Evolutionary conservation across 2,797 vertebrate genomes (phyloP).

Genomic region (Simalia tracyae): DNA sequence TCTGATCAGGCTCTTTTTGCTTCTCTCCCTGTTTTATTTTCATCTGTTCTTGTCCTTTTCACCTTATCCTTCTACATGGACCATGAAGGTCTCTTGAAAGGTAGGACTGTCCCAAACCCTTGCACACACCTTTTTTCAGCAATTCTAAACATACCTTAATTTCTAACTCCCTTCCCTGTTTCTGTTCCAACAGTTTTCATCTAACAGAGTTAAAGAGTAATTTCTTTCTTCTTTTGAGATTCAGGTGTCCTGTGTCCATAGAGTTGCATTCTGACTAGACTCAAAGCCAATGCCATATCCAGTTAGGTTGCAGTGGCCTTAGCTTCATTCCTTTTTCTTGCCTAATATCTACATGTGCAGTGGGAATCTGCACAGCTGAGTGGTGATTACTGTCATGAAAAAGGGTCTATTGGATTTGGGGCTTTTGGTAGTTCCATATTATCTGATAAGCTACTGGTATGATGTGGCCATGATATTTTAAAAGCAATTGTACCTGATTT

Average conservation of each 20-base stretch:
- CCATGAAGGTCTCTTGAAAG: constrained; percentile 86
- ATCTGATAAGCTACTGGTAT: constrained; percentile 2
- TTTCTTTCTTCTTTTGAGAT: constrained; percentile 32
- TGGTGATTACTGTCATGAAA: background rate
- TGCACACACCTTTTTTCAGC: constrained; percentile 59
- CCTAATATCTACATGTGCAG: background rate
- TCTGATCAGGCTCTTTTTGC: constrained; percentile 66
- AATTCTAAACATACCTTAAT: constrained; percentile 36
- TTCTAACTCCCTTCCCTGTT: background rate
- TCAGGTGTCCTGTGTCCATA: background rate
- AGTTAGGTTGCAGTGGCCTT: background rate
- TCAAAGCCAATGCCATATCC: background rate
- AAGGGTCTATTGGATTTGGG: background rate
- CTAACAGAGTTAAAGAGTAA: constrained; percentile 57
- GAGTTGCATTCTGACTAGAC: constrained; percentile 28
- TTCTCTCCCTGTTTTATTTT: constrained; percentile 71
- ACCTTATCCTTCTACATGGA: constrained; percentile 71
- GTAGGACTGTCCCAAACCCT: constrained; percentile 75
- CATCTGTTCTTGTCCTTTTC: constrained; percentile 70
- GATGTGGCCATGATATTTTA: background rate
- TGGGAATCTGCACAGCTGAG: background rate
- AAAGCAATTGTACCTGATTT: background rate
- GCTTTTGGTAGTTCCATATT: background rate
- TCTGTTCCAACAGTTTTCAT: constrained; percentile 21
- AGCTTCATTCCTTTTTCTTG: background rate